Percentiles rank a stretch among this genome's conserved stretches.
Conservation (phyloP, 2,888 invertebrate species). For the Microctonus hyperodae region DNA sequence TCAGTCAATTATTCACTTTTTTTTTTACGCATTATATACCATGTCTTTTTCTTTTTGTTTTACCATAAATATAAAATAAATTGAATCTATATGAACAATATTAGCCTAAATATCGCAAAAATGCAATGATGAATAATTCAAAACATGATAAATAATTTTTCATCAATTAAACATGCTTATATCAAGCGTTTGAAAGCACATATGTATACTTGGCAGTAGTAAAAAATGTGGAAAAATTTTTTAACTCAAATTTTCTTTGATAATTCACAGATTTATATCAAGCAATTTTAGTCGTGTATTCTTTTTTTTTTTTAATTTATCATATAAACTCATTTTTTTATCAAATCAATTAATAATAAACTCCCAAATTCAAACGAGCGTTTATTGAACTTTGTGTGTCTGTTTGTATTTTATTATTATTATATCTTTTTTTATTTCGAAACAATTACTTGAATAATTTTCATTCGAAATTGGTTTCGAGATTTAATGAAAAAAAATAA, state of each 20-base stretch:
- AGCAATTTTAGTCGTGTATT: slow-evolving; percentile 12
- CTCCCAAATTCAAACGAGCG: neutral
- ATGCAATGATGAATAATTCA: slow-evolving; percentile 2
- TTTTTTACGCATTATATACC: neutral
- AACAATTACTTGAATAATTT: neutral
- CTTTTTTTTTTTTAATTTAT: no score
- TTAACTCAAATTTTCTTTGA: slow-evolving; percentile 37
- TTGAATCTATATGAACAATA: neutral
- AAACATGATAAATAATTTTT: slow-evolving; percentile 12
- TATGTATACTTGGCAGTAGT: slow-evolving; percentile 42
- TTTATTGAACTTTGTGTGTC: neutral
- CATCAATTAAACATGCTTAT: slow-evolving; percentile 15
- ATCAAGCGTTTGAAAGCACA: slow-evolving; percentile 40
- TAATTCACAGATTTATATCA: slow-evolving; percentile 26
- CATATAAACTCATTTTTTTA: neutral
- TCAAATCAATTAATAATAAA: neutral
- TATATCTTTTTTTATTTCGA: neutral
- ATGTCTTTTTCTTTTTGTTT: neutral
- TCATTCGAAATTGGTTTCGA: neutral
- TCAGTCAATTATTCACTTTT: neutral
- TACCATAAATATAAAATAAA: neutral
- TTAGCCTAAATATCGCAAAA: neutral
- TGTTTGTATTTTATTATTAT: no score
- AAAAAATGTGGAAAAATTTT: slow-evolving; percentile 31
- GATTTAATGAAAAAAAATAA: slow-evolving; percentile 1